Conservation (phyloP, 2,797 vertebrate species). For the Rousettus madagascariensis region DNA sequence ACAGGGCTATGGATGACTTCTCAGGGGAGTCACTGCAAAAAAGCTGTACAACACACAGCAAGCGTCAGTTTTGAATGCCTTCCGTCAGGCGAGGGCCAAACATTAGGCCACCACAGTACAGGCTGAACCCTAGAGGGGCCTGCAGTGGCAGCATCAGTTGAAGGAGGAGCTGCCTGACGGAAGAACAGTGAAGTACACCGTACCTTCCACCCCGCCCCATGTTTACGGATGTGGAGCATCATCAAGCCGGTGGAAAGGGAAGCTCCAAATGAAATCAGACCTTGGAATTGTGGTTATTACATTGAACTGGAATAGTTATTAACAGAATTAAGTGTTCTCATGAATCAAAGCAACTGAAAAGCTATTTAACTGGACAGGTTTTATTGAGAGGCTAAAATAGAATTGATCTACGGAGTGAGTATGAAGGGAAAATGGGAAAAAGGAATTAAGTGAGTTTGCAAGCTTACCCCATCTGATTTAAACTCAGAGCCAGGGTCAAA, state of each 20-base stretch:
- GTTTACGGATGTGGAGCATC: neutral
- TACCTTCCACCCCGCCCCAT: fast-evolving
- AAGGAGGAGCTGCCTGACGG: neutral
- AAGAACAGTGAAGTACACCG: neutral
- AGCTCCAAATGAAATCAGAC: neutral
- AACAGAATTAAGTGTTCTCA: neutral
- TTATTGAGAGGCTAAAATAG: neutral
- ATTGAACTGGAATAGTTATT: neutral
- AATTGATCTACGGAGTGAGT: neutral
- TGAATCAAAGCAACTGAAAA: slow-evolving; percentile 1
- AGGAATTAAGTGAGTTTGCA: neutral
- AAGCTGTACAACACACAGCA: neutral
- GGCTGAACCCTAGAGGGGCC: neutral
- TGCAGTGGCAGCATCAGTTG: neutral
- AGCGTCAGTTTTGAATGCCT: neutral
- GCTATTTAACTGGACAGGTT: slow-evolving; percentile 7
- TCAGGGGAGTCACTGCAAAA: neutral
- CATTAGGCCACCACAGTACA: neutral
- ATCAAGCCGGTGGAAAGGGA: neutral
- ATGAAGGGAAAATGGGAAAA: neutral
- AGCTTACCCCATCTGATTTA: neutral
- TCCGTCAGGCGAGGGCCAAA: neutral
- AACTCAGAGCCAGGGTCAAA: neutral
- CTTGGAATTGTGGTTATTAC: neutral
- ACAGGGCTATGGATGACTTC: neutral